phyloP scores from a whole-genome alignment of 2,113 vertebrate genomes.

The Raphicerus campestris region DNA sequence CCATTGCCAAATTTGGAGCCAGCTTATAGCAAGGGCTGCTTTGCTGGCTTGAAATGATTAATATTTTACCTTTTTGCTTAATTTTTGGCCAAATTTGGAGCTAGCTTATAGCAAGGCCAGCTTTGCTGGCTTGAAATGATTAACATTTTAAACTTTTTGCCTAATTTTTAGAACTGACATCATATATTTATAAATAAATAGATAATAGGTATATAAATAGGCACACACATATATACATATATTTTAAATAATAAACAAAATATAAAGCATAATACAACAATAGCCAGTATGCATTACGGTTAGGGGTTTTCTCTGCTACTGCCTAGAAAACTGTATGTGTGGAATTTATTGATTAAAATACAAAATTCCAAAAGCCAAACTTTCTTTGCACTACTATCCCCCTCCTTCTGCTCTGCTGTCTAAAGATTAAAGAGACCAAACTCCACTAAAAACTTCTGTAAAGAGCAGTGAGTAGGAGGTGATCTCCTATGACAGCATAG shows the following conservation, averaged over 20 bases:
- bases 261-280: background rate
- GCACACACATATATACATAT: too few relatives aligned
- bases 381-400: background rate
- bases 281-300: background rate
- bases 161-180: background rate
- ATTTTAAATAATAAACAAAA: background rate
- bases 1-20: background rate
- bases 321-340: background rate
- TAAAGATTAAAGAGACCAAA: background rate
- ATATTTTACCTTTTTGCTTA: background rate
- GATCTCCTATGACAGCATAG: background rate
- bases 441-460: background rate
- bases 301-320: background rate
- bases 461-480: background rate
- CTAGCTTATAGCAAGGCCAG: background rate
- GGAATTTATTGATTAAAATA: background rate
- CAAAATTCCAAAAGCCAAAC: background rate
- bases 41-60: background rate
- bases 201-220: background rate
- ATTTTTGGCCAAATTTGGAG: background rate
- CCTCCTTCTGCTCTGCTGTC: background rate
- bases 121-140: background rate
- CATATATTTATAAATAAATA: background rate
- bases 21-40: background rate
- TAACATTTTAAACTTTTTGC: background rate